A percentile compares a stretch with the other conserved stretches of the same genome.
Evolutionary conservation across 2,888 invertebrate species (phyloP).

Genomic region (Tachystola acroxantha): DNA sequence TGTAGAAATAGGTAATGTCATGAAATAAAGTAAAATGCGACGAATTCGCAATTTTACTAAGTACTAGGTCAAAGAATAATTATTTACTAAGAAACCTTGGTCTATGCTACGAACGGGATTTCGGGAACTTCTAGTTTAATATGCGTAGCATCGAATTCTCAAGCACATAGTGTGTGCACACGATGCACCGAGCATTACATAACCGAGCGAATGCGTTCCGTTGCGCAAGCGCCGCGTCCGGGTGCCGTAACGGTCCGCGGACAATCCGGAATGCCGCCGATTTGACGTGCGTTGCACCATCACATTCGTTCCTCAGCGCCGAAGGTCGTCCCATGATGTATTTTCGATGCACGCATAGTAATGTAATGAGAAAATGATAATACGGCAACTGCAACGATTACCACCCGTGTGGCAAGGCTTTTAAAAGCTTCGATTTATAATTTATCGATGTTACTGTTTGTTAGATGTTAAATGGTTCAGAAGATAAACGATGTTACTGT

Average conservation of each 20-base stretch:
- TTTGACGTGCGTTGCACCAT: slow-evolving; percentile 54
- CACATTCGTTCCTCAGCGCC: slow-evolving; percentile 27
- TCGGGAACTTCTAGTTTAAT: too few relatives aligned
- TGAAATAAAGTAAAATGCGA: too few relatives aligned
- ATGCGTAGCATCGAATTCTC: too few relatives aligned
- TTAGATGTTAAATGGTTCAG: too few relatives aligned
- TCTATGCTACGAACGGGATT: too few relatives aligned
- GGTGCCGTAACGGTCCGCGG: slow-evolving; percentile 43
- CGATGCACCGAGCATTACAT: slow-evolving; percentile 54
- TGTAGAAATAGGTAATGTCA: too few relatives aligned
- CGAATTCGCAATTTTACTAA: too few relatives aligned
- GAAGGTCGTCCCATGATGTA: slow-evolving; percentile 29
- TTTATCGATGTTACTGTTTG: too few relatives aligned
- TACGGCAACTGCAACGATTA: not conserved
- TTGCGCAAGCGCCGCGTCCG: slow-evolving; percentile 55
- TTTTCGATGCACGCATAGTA: slow-evolving; percentile 10
- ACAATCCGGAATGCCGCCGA: slow-evolving; percentile 68
- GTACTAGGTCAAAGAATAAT: too few relatives aligned
- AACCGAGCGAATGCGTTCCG: slow-evolving; percentile 57
- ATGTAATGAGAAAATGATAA: not conserved
- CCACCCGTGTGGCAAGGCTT: not conserved
- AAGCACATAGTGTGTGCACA: slow-evolving; percentile 32
- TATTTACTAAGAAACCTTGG: too few relatives aligned
- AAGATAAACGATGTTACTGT: too few relatives aligned
- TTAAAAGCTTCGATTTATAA: too few relatives aligned